Evolutionary conservation across 2,113 vertebrate genomes (phyloP).

Genomic region (Sisor rabdophorus): DNA sequence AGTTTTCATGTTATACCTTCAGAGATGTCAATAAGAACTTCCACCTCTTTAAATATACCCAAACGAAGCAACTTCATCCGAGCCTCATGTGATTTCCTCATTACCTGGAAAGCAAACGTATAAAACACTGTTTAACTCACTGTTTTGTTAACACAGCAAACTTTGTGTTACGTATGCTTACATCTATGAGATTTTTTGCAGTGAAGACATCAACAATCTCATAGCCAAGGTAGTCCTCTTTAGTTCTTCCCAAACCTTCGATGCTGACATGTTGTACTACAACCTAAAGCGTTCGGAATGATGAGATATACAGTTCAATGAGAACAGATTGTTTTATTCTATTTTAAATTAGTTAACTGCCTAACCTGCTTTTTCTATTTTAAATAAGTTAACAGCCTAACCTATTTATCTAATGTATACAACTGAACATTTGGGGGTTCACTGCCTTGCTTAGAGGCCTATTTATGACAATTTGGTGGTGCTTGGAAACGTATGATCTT

Average conservation of each 20-base stretch:
- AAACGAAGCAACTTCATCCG: slow-evolving; percentile 85
- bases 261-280: slow-evolving; percentile 92
- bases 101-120: slow-evolving; percentile 71
- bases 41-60: slow-evolving; percentile 90
- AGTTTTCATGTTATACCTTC: slow-evolving; percentile 69
- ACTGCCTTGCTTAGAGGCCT: no score
- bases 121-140: slow-evolving; percentile 8
- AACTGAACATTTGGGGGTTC: no score
- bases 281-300: slow-evolving; percentile 67
- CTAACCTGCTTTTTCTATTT: neutral
- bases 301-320: neutral
- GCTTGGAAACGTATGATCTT: no score
- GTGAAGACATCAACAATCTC: slow-evolving; percentile 90
- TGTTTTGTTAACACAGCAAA: neutral
- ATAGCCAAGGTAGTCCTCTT: slow-evolving; percentile 88
- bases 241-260: slow-evolving; percentile 88
- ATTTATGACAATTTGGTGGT: no score
- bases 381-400: neutral
- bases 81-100: slow-evolving; percentile 86
- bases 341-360: neutral
- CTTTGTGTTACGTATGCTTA: slow-evolving; percentile 58
- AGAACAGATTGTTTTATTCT: neutral
- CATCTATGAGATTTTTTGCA: slow-evolving; percentile 91
- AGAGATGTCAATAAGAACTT: slow-evolving; percentile 90
- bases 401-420: no score